A percentile compares a stretch with the other conserved stretches of the same genome.
phyloP scores from a whole-genome alignment of 2,797 vertebrate species.

The Falco naumanni region DNA sequence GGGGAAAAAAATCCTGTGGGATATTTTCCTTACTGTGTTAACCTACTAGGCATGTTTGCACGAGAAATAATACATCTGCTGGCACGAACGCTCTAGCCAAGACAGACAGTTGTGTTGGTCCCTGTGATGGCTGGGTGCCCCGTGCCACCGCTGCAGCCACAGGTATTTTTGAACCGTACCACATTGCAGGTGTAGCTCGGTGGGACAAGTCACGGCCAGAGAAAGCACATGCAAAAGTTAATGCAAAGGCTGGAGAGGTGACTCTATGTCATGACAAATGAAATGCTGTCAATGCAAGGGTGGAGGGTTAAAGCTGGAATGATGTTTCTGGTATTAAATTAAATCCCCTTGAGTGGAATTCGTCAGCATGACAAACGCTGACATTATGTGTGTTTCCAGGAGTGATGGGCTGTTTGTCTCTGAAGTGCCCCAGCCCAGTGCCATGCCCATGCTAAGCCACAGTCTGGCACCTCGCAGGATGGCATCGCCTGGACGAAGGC shows the following conservation, averaged over 20 bases:
- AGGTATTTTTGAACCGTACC: neutral
- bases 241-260: neutral
- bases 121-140: neutral
- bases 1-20: fast-evolving
- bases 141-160: neutral
- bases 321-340: neutral
- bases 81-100: neutral
- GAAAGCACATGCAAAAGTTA: neutral
- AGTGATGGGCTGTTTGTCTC: neutral
- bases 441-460: neutral
- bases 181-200: neutral
- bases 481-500: neutral
- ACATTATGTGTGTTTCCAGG: neutral
- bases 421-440: neutral
- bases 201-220: neutral
- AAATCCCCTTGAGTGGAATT: neutral
- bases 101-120: neutral
- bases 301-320: neutral
- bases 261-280: neutral
- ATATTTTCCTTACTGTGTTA: neutral
- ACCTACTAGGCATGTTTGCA: neutral
- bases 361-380: neutral
- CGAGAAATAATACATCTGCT: neutral
- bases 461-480: neutral
- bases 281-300: neutral